Conservation (phyloP, 2,113 vertebrate genomes). For the Manacus vitellinus region DNA sequence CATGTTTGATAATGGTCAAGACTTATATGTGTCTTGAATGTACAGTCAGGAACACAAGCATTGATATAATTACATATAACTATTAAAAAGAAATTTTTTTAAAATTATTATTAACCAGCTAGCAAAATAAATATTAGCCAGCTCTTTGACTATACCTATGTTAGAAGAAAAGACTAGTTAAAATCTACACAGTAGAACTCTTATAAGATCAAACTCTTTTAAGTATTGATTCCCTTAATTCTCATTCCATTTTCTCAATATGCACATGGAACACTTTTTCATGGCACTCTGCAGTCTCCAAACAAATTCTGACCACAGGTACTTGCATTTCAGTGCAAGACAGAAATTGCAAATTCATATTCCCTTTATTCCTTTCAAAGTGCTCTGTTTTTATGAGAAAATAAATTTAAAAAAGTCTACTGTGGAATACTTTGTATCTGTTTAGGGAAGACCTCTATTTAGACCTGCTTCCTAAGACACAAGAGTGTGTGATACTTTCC, state of each 20-base stretch:
- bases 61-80: background rate
- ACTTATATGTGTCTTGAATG: background rate
- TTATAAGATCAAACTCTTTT: background rate
- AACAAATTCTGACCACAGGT: background rate
- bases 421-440: background rate
- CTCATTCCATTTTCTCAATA: background rate
- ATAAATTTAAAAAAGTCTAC: background rate
- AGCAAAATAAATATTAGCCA: background rate
- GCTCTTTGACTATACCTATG: accelerated
- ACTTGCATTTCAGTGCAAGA: background rate
- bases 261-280: background rate
- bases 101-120: background rate
- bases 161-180: background rate
- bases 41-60: background rate
- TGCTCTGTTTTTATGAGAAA: background rate
- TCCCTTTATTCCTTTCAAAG: background rate
- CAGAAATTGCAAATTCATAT: background rate
- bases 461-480: background rate
- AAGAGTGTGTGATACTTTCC: background rate
- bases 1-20: background rate
- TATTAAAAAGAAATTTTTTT: background rate
- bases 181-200: background rate
- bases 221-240: background rate
- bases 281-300: background rate
- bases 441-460: background rate